A percentile compares a stretch with the other conserved stretches of the same genome.
phyloP scores from a whole-genome alignment of 2,888 invertebrate genomes.

The Drosophila silvestris region DNA sequence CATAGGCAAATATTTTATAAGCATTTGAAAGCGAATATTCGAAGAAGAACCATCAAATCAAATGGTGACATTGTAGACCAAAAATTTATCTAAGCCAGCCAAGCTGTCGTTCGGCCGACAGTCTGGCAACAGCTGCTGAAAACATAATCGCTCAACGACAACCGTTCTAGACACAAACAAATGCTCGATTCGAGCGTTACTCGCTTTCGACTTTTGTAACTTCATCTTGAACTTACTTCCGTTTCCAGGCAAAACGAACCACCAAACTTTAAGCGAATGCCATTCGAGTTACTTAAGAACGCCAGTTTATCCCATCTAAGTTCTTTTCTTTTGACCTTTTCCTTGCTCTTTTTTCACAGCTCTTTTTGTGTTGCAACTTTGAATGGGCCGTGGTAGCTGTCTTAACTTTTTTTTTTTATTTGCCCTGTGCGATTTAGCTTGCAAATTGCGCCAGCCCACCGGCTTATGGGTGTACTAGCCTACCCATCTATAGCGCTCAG shows the following conservation, averaged over 20 bases:
- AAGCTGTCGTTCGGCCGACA: slow-evolving; percentile 9
- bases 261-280: slow-evolving; percentile 68
- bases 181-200: slow-evolving; percentile 44
- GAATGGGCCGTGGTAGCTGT: slow-evolving; percentile 50
- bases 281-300: slow-evolving; percentile 73
- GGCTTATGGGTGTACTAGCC: slow-evolving; percentile 30
- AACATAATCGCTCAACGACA: slow-evolving; percentile 68
- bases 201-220: slow-evolving; percentile 54
- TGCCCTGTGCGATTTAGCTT: slow-evolving; percentile 63
- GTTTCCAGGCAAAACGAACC: slow-evolving; percentile 28
- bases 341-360: slow-evolving; percentile 30
- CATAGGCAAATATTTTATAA: not conserved
- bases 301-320: slow-evolving; percentile 75
- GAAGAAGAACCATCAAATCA: not conserved
- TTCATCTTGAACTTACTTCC: slow-evolving; percentile 51
- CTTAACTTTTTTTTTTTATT: slow-evolving; percentile 65
- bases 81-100: slow-evolving; percentile 19
- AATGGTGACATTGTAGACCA: slow-evolving; percentile 1
- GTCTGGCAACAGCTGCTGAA: slow-evolving; percentile 53
- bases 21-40: not conserved
- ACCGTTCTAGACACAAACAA: slow-evolving; percentile 52
- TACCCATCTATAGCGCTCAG: slow-evolving; percentile 20
- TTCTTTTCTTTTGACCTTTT: slow-evolving; percentile 79
- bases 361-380: slow-evolving; percentile 57
- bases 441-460: slow-evolving; percentile 57